Evolutionary conservation across 2,113 vertebrate species (phyloP).

Genomic region (Tragelaphus buxtoni): DNA sequence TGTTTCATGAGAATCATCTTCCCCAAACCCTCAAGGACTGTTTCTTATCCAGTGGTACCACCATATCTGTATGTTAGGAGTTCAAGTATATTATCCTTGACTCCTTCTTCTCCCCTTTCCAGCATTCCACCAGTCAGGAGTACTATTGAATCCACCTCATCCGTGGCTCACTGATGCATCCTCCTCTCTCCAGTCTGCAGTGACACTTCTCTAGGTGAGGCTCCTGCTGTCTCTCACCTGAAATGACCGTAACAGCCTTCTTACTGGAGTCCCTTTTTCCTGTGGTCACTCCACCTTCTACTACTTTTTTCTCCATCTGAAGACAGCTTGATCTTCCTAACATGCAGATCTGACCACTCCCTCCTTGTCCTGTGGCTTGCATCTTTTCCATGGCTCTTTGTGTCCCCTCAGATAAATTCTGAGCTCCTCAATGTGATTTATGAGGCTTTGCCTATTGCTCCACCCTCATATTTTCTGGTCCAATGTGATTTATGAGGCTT

Average conservation of each 20-base stretch:
- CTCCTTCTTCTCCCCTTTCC: neutral
- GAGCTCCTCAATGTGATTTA: neutral
- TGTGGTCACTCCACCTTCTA: neutral
- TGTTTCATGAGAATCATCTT: neutral
- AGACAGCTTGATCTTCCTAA: neutral
- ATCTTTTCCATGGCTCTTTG: neutral
- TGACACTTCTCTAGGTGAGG: neutral
- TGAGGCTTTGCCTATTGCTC: neutral
- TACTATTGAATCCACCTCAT: neutral
- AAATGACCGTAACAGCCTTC: neutral
- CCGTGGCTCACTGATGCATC: rapidly evolving
- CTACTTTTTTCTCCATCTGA: neutral
- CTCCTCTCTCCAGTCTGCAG: neutral
- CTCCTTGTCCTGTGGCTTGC: neutral
- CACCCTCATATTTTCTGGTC: neutral
- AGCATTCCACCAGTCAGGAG: neutral
- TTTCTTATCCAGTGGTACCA: neutral
- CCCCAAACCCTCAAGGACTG: neutral
- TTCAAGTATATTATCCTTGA: neutral
- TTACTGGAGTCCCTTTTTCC: neutral
- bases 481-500: neutral
- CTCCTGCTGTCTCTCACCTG: neutral
- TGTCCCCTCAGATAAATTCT: neutral
- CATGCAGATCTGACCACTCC: neutral
- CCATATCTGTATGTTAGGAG: neutral